Evolutionary conservation across 2,888 invertebrate species (phyloP), one percentile per base, ranked within the genome.

Genomic region (Eulithis testata): DNA sequence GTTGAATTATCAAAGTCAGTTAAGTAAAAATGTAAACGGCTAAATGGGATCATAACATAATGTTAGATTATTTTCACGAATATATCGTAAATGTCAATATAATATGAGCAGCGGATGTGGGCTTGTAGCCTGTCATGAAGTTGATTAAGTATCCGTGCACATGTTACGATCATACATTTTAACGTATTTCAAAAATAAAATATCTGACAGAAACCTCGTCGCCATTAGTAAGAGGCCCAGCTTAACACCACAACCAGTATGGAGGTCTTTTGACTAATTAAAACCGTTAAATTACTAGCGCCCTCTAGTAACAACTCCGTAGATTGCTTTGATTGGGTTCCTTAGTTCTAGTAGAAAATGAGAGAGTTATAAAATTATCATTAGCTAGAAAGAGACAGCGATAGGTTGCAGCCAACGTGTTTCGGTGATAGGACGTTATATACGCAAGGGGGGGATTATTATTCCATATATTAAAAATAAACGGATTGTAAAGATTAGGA

Each of bases 401-500:
- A 88, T 85, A 85, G 87, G 79, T 73, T 70, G 85, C 67, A 83
- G 85, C 83, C 86, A 85, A 81, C 80, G 86, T 84, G 88, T 86
- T 83, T 87, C 84, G 89, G 89, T 89, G 91, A 90, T 90, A 89
- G 88, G 78, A 82, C 78, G 87, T 82, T 85, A 85, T 62, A 71
- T 65, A 71, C 84, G 86, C 82, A 86, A 80, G 82, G 82, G 81
- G 83, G 82, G 88, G 85, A 86, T 89, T 85, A 89, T 87, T 91
- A 91, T 91, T 91, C 91, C 89, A 89, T 89, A 89, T 89, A 89
- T 87, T 90, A 89, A 90, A 87, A 88, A 87, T 87, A 90, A 81
- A 91, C 90, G 86, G 81, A 85, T 86, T 91, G 90, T 90, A 90
- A 90, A 90, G 88, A 89, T 90, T 72, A 44, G 51, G 68, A 75